phyloP scores from a whole-genome alignment of 2,797 vertebrate species.

The Lepus oiostolus region DNA sequence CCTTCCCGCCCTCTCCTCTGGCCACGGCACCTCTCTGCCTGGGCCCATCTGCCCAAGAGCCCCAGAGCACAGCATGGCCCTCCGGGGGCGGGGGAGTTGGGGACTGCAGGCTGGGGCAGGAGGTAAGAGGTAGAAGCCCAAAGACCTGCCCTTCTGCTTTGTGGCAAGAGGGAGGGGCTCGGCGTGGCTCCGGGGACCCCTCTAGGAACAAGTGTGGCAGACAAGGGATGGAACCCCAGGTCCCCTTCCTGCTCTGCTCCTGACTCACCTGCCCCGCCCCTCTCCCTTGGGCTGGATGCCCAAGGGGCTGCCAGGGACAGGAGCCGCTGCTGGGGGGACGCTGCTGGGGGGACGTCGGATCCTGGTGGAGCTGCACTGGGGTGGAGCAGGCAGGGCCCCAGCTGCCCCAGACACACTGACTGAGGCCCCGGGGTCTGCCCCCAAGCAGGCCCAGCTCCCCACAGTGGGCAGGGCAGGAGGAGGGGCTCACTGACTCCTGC shows the following conservation, averaged over 20 bases:
- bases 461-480: neutral
- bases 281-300: neutral
- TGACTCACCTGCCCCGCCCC: neutral
- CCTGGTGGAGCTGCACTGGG: too few relatives aligned
- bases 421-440: too few relatives aligned
- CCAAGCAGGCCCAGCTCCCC: neutral
- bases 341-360: neutral
- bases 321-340: neutral
- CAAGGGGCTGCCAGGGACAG: neutral
- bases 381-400: neutral
- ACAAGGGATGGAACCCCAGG: neutral
- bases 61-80: neutral
- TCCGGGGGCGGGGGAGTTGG: too few relatives aligned
- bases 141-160: neutral
- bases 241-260: neutral
- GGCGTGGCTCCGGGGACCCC: too few relatives aligned
- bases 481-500: neutral
- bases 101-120: neutral
- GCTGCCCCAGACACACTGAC: neutral
- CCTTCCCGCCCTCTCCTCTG: neutral
- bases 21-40: too few relatives aligned
- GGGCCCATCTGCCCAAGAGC: too few relatives aligned
- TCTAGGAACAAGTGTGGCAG: neutral
- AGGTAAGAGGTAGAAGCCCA: fast-evolving
- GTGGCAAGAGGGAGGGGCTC: neutral